Evolutionary conservation across 2,888 invertebrate species (phyloP), one percentile per base, ranked within the genome.

Genomic region (Anoncus sp.): DNA sequence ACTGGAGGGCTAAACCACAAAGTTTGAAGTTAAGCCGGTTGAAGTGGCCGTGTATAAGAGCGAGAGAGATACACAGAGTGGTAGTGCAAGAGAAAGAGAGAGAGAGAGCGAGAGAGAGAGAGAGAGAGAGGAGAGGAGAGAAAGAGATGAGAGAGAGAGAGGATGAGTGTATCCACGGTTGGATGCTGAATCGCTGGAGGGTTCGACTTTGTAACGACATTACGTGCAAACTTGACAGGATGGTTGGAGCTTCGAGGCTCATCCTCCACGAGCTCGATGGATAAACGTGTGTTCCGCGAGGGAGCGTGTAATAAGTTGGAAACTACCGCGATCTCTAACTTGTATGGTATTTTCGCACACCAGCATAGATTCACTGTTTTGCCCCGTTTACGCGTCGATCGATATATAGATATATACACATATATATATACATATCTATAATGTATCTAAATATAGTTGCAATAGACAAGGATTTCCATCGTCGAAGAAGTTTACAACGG

Each of bases 141-240:
- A n/a, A n/a, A n/a, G n/a, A n/a, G n/a, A n/a, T n/a, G n/a, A n/a
- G n/a, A 18, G 20, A 51, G 51, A 43, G 60, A 43, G 38, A 49
- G 16, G 49, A 40, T 27, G 59, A 10, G 31, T 1, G 60, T 14
- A 31, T 24, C 22, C 69, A 65, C 73, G 65, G 35, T 65, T 60
- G 51, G 69, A 31, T 69, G 63, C 43, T 24, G 63, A 69, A 77
- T 69, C 63, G 73, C 73, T 77, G 51, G 59, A 70, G 69, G 69
- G 45, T 66, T 70, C 43, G 69, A 77, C 74, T 77, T 77, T 47
- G 65, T 74, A 74, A 77, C 74, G 74, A 65, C 63, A 74, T 77
- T 70, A 65, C 74, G 59, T 65, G 65, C 53, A 74, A 77, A 77
- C 77, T 77, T 70, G 73, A 65, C 53, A 53, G 43, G 51, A 71